Evolutionary conservation across 2,888 invertebrate species (phyloP), one percentile per base, ranked within the genome.

Genomic region (Clunio marinus): DNA sequence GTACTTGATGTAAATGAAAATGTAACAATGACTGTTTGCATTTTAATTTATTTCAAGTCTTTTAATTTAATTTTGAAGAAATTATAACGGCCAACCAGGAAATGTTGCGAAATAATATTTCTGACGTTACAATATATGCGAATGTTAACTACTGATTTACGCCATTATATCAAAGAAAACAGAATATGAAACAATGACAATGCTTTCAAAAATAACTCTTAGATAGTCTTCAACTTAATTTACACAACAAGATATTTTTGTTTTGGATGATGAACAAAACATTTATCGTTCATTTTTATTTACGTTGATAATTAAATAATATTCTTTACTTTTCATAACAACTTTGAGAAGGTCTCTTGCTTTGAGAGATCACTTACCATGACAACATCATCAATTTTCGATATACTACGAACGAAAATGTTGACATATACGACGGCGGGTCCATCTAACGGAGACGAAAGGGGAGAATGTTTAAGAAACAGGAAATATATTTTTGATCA

Each of bases 331-430:
- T 10, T 4, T 32, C 32, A 4, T 32, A 10, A 10, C 32, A 32
- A 4, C 4, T 7, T 32, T n/a, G n/a, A 32, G 10, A 32, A 32
- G 32, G 32, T 32, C 32, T 7, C 5, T 32, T 10, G 32, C 32
- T 4, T n/a, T 57, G 57, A 27, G 27, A 27, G 25, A 57, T 27
- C 81, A 93, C 93, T 93, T 91, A 96, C 96, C 96, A 96, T 96
- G 77, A 93, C 95, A 83, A 96, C 94, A 86, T 96, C 96, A 89
- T 96, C 95, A 85, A 96, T 96, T 87, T 95, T 94, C 84, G 94
- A 93, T 86, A 96, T 93, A 91, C 95, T 96, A 87, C 96, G 86
- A 84, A 96, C 91, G 89, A 93, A 93, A 85, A 96, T 93, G 91
- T 96, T 96, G 87, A 96, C 94, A 84, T 88, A 88, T 82, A 96